phyloP scores from a whole-genome alignment of 2,797 vertebrate genomes.

The Scolopax bukidnonensis region DNA sequence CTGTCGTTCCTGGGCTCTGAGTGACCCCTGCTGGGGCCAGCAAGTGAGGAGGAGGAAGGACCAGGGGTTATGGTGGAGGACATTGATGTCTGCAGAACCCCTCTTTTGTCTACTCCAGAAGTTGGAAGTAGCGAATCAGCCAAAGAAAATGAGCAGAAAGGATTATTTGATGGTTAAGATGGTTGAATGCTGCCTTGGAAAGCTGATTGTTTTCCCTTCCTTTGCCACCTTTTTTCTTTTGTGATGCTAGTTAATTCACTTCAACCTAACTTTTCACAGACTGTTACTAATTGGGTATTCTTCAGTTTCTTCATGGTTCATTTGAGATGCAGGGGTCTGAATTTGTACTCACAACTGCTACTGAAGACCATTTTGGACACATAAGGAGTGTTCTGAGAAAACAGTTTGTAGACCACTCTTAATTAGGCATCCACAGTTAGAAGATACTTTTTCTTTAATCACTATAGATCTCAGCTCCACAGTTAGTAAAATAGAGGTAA shows the following conservation, averaged over 20 bases:
- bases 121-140: slow-evolving; percentile 34
- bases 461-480: not conserved
- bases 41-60: slow-evolving; percentile 40
- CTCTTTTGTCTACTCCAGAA: slow-evolving; percentile 6
- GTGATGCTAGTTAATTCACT: slow-evolving; percentile 63
- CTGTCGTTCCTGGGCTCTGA: slow-evolving; percentile 56
- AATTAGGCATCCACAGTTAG: slow-evolving; percentile 50
- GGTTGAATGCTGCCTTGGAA: slow-evolving; percentile 56
- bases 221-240: slow-evolving; percentile 64
- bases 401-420: slow-evolving; percentile 45
- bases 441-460: slow-evolving; percentile 60
- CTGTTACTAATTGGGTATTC: slow-evolving; percentile 73
- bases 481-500: slow-evolving; percentile 16
- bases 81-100: not conserved
- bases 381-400: slow-evolving; percentile 49
- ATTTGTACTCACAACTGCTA: slow-evolving; percentile 52
- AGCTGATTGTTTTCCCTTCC: slow-evolving; percentile 56
- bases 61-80: not conserved
- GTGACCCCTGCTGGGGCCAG: slow-evolving; percentile 71
- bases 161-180: slow-evolving; percentile 50
- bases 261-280: slow-evolving; percentile 70
- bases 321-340: slow-evolving; percentile 60
- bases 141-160: slow-evolving; percentile 51
- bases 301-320: slow-evolving; percentile 68
- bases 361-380: slow-evolving; percentile 58